These are phyloP conservation scores for Sphaerodactylus townsendi DNA, from an alignment of 2,113 vertebrate species.

Conservation along the genomic window DNA sequence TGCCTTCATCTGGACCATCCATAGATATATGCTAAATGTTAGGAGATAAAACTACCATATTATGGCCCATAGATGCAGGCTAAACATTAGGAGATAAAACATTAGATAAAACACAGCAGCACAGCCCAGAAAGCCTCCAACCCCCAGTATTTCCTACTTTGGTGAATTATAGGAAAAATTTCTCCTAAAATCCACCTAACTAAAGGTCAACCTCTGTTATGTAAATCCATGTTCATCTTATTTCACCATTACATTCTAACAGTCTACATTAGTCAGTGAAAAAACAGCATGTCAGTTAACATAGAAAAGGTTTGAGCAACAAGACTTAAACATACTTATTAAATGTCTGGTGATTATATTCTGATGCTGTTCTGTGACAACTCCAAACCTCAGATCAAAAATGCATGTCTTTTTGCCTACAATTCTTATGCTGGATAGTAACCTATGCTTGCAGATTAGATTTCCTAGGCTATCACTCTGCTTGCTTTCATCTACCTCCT, in stretches of 20 bases:
- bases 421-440: neutral
- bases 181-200: neutral
- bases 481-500: neutral
- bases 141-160: too few relatives aligned
- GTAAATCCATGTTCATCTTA: neutral
- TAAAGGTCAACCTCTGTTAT: neutral
- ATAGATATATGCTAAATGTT: too few relatives aligned
- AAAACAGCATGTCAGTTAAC: neutral
- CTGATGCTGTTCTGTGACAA: neutral
- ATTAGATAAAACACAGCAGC: too few relatives aligned
- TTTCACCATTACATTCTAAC: neutral
- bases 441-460: neutral
- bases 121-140: too few relatives aligned
- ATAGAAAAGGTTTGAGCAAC: neutral
- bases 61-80: too few relatives aligned
- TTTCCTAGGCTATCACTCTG: accelerated
- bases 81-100: too few relatives aligned
- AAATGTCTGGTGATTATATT: neutral
- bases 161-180: neutral
- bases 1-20: too few relatives aligned
- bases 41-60: too few relatives aligned
- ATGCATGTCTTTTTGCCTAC: neutral
- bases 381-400: neutral
- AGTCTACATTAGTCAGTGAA: neutral
- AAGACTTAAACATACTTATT: neutral